phyloP scores from a whole-genome alignment of 2,113 vertebrate genomes.

The Ivindomyrus marchei region DNA sequence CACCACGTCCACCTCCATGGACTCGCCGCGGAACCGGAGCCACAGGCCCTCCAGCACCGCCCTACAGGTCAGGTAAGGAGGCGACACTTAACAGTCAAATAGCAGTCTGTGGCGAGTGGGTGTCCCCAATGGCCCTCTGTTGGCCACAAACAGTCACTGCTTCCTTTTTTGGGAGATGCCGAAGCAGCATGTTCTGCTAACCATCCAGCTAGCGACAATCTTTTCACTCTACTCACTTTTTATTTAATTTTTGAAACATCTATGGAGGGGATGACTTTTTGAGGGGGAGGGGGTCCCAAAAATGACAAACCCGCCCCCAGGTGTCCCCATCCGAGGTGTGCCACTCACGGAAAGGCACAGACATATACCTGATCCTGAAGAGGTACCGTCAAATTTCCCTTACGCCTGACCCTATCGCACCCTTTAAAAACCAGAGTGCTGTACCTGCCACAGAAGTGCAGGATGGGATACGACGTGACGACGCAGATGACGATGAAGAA shows the following conservation, averaged over 20 bases:
- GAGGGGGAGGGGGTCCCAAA: too few species aligned
- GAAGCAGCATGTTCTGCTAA: not conserved
- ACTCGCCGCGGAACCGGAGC: conserved; percentile 79
- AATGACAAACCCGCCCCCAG: too few species aligned
- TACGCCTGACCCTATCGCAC: not conserved
- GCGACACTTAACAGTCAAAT: not conserved
- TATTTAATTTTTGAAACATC: not conserved
- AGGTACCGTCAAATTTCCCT: not conserved
- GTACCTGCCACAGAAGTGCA: conserved; percentile 96
- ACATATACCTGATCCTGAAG: not conserved
- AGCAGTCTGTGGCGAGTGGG: not conserved
- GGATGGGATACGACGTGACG: conserved; percentile 89
- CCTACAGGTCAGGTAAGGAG: conserved; percentile 48
- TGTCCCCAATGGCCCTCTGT: not conserved
- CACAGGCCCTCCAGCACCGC: conserved; percentile 90
- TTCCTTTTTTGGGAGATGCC: not conserved
- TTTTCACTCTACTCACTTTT: not conserved
- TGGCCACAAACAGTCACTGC: not conserved
- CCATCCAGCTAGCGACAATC: not conserved
- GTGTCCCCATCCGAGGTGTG: not conserved
- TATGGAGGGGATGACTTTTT: too few species aligned
- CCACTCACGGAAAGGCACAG: not conserved
- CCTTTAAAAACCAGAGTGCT: not conserved
- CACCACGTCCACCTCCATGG: conserved; percentile 78
- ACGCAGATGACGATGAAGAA: conserved; percentile 90